Conservation (phyloP, 2,888 invertebrate genomes). For the Ectobius pallidus region DNA sequence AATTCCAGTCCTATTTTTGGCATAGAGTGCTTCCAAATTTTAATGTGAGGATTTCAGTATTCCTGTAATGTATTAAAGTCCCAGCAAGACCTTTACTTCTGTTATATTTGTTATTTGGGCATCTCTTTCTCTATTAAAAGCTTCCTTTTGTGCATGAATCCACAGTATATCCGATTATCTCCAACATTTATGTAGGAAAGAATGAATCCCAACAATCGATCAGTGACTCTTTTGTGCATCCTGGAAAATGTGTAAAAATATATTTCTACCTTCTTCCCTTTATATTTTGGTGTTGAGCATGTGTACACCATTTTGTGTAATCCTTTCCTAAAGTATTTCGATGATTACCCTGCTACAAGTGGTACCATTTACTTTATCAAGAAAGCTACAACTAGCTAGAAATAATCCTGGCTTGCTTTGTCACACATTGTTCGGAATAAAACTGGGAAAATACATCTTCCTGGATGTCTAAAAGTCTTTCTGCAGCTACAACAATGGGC, state of each 20-base stretch:
- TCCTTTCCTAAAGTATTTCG: not conserved
- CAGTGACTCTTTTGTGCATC: not conserved
- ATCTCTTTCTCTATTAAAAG: not conserved
- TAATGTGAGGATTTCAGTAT: not conserved
- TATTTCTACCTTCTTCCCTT: not conserved
- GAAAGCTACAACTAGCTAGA: too few species aligned
- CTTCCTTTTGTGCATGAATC: not conserved
- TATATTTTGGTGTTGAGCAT: not conserved
- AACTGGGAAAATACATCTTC: too few species aligned
- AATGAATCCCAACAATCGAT: not conserved
- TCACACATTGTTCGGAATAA: too few species aligned
- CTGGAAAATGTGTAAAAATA: not conserved
- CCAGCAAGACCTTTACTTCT: too few species aligned
- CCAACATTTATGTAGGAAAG: not conserved
- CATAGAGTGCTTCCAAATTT: not conserved
- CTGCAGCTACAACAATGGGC: too few species aligned
- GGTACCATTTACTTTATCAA: too few species aligned
- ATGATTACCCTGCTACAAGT: too few species aligned
- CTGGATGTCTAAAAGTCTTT: too few species aligned
- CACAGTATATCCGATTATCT: not conserved
- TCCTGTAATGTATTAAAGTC: not conserved
- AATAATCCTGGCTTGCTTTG: too few species aligned
- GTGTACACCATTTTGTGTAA: not conserved
- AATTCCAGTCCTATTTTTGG: too few species aligned
- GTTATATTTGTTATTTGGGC: not conserved